Percentiles rank a stretch among this genome's conserved stretches.
These are phyloP conservation scores for Ia io DNA, from an alignment of 2,113 vertebrate species.

Conservation along the genomic window DNA sequence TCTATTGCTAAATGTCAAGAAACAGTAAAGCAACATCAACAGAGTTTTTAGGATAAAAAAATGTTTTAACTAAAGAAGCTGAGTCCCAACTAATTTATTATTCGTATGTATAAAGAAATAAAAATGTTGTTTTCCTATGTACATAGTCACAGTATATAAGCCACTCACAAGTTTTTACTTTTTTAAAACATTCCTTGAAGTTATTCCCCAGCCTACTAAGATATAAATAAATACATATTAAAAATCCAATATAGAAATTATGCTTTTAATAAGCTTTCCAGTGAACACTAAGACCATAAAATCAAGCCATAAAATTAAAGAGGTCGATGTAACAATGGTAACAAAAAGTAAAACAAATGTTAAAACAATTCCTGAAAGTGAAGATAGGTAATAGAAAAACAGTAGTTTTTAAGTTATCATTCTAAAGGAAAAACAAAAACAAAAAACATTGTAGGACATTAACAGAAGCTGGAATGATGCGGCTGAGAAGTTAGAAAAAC, in stretches of 20 bases:
- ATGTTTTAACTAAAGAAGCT: background rate
- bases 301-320: conserved; percentile 7
- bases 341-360: conserved; percentile 9
- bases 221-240: background rate
- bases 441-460: background rate
- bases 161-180: background rate
- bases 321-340: background rate
- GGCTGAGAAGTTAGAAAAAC: background rate
- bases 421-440: background rate
- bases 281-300: background rate
- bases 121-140: background rate
- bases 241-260: background rate
- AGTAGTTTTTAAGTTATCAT: background rate
- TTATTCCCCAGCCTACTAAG: background rate
- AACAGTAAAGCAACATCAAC: background rate
- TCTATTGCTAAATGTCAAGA: background rate
- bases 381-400: background rate
- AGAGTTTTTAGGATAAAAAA: background rate
- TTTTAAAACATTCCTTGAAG: background rate
- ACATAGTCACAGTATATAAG: background rate
- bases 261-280: background rate
- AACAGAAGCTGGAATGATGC: background rate
- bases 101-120: background rate
- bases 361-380: background rate
- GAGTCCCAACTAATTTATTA: background rate